Evolutionary conservation across 2,888 invertebrate genomes (phyloP), one percentile per base, ranked within the genome.

Genomic region (Agrochola litura): DNA sequence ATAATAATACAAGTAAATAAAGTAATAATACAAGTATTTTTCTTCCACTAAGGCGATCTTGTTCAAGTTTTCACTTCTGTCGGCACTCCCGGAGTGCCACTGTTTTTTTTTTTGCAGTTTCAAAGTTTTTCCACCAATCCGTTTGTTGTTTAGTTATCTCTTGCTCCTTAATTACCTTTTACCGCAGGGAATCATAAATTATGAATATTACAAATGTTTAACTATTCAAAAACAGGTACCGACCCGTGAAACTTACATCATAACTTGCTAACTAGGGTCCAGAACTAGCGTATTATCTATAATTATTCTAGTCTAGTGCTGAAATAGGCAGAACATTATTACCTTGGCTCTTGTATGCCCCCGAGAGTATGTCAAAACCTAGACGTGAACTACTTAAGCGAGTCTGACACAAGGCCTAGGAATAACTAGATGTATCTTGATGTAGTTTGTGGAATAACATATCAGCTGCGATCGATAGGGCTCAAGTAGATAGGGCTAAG

Each of bases 351-450:
- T 63, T 65, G 67, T 68, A 70, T 46, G 14, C 75, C 73, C 86
- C 41, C 46, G 58, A 65, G 84, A 73, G 56, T 76, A 60, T 70
- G 76, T 79, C 80, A 75, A 68, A 79, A 73, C 61, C 75, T 49
- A 84, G 80, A 81, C 75, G 60, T 77, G 68, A 75, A 67, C 73
- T 75, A 77, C 75, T 83, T 77, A 85, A 58, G 52, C 30, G n/a
- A 12, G 65, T 14, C 73, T 76, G 70, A 76, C 43, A 66, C 22
- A 10, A 37, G 69, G 63, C 41, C 56, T 66, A 65, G 65, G 22
- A 72, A 72, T 72, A 77, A 60, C 25, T 67, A 43, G 37, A 46
- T 19, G n/a, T 56, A 56, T 61, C 56, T 52, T 56, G 61, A 25
- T 22, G 56, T 69, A 66, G 52, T 58, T 66, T 79, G 56, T 58